These are phyloP conservation scores for Phalera bucephala DNA, from an alignment of 2,888 invertebrate genomes.

Conservation along the genomic window DNA sequence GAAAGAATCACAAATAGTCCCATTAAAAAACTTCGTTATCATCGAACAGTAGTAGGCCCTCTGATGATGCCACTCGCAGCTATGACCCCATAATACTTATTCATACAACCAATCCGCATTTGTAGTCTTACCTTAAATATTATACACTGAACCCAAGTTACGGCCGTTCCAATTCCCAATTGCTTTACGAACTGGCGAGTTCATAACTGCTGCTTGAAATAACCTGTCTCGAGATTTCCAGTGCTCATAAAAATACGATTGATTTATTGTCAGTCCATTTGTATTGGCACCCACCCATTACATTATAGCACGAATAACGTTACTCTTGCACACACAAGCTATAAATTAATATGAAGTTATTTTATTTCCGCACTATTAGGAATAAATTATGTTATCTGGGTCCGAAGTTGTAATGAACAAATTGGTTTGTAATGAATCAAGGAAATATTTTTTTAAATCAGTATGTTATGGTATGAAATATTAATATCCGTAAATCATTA, in stretches of 20 bases:
- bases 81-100: too few relatives aligned
- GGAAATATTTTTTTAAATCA: too few relatives aligned
- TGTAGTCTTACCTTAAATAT: background rate
- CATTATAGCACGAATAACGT: constrained; percentile 44
- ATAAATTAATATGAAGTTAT: constrained; percentile 34
- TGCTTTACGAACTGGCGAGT: constrained; percentile 61
- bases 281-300: constrained; percentile 60
- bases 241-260: constrained; percentile 67
- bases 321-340: constrained; percentile 23
- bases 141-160: constrained; percentile 13
- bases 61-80: too few relatives aligned
- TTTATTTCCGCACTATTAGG: constrained; percentile 22
- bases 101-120: background rate
- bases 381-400: constrained; percentile 24
- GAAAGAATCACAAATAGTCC: too few relatives aligned
- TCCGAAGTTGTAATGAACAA: constrained; percentile 8
- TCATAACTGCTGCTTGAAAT: constrained; percentile 62
- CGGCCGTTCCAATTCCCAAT: constrained; percentile 45
- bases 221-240: constrained; percentile 52
- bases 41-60: too few relatives aligned
- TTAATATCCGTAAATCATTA: too few relatives aligned
- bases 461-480: too few relatives aligned
- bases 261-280: constrained; percentile 61
- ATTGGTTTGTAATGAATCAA: background rate
- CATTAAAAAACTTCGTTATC: too few relatives aligned